Conservation (phyloP, 2,113 vertebrate species). For the Trichechus manatus region DNA sequence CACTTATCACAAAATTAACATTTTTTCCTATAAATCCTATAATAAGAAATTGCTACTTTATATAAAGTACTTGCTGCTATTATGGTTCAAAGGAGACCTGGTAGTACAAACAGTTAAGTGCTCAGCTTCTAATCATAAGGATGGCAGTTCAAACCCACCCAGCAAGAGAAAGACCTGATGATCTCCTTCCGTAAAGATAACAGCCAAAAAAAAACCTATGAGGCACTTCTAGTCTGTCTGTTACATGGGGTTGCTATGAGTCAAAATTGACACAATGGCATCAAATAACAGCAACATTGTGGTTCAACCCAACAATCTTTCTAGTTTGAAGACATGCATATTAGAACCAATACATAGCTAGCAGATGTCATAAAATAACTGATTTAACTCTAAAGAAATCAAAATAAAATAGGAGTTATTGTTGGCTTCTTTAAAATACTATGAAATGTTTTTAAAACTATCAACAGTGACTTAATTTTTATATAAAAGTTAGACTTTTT, state of each 20-base stretch:
- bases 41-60: slow-evolving; percentile 31
- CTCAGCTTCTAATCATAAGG: neutral
- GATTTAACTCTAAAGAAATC: neutral
- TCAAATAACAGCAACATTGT: neutral
- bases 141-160: neutral
- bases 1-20: slow-evolving; percentile 4
- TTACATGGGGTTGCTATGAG: neutral
- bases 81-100: neutral
- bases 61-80: neutral
- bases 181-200: neutral
- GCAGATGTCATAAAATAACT: neutral
- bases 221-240: neutral
- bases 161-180: neutral
- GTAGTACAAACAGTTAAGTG: neutral
- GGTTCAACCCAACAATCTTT: neutral
- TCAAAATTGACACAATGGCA: neutral
- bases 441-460: neutral
- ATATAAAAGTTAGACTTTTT: neutral
- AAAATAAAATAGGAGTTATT: slow-evolving; percentile 19
- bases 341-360: neutral
- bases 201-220: neutral
- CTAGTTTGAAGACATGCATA: neutral
- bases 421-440: neutral
- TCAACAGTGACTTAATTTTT: slow-evolving; percentile 9
- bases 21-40: neutral